phyloP scores from a whole-genome alignment of 64 coral and sea anemone genomes.

The Porites australiensis region DNA sequence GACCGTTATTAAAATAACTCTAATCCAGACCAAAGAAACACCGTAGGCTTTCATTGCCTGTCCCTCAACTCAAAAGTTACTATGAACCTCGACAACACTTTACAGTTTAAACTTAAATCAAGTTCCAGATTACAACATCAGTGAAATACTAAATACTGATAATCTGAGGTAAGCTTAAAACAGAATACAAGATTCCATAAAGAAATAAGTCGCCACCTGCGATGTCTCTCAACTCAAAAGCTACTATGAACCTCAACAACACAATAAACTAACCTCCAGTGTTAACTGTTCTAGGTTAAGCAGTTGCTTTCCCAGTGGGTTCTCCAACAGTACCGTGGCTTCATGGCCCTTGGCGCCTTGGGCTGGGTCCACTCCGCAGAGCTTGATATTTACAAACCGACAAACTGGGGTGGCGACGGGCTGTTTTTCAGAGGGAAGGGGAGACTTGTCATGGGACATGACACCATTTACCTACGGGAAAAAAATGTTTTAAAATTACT shows the following conservation, averaged over 20 bases:
- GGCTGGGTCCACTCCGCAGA: constrained; percentile 71
- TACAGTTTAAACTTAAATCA: too few relatives aligned
- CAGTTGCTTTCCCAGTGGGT: constrained; percentile 81
- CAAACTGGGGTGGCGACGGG: constrained; percentile 74
- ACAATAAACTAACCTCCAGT: constrained; percentile 52
- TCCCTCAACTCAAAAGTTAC: too few relatives aligned
- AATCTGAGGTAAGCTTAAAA: too few relatives aligned
- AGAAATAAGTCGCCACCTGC: too few relatives aligned
- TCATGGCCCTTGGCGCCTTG: constrained; percentile 71
- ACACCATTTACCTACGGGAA: not conserved
- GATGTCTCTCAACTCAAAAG: too few relatives aligned
- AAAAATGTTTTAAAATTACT: not conserved
- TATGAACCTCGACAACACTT: too few relatives aligned
- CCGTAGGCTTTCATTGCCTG: too few relatives aligned
- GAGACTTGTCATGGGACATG: constrained; percentile 2
- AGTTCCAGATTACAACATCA: too few relatives aligned
- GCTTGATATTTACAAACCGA: constrained; percentile 88
- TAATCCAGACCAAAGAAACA: too few relatives aligned
- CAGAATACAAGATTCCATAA: too few relatives aligned
- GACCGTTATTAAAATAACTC: too few relatives aligned
- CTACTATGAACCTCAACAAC: not conserved
- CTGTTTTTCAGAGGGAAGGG: constrained; percentile 33
- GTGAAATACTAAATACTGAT: too few relatives aligned
- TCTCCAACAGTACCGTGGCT: constrained; percentile 87
- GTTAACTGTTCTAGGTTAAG: constrained; percentile 59